Evolutionary conservation across 2,797 vertebrate genomes (phyloP).

Genomic region (Muscicapa striata): DNA sequence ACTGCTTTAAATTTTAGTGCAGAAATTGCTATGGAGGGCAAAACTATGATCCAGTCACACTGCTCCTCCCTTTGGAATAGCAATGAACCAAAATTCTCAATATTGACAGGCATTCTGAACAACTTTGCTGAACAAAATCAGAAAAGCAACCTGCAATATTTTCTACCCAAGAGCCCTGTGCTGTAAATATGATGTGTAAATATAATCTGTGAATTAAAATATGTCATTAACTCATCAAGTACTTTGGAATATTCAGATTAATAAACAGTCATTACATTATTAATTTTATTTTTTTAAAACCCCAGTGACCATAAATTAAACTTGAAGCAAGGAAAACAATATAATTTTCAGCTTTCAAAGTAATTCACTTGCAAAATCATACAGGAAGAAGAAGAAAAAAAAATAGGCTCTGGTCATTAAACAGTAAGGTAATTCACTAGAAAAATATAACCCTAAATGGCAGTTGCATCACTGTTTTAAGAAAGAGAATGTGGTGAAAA

Average conservation of each 20-base stretch:
- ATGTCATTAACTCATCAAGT: neutral
- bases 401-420: rapidly evolving
- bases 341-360: neutral
- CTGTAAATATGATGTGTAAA: neutral
- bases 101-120: neutral
- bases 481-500: neutral
- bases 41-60: neutral
- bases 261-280: neutral
- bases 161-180: neutral
- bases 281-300: neutral
- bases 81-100: neutral
- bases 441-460: neutral
- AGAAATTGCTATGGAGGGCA: neutral
- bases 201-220: neutral
- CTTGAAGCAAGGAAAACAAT: neutral
- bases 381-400: neutral
- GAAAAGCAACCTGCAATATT: neutral
- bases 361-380: neutral
- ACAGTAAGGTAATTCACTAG: neutral
- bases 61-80: neutral
- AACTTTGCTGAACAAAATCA: neutral
- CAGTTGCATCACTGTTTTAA: neutral
- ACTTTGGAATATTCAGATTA: neutral
- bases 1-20: neutral
- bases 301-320: neutral